Conservation (phyloP, 2,113 vertebrate species). For the Ahaetulla prasina region DNA sequence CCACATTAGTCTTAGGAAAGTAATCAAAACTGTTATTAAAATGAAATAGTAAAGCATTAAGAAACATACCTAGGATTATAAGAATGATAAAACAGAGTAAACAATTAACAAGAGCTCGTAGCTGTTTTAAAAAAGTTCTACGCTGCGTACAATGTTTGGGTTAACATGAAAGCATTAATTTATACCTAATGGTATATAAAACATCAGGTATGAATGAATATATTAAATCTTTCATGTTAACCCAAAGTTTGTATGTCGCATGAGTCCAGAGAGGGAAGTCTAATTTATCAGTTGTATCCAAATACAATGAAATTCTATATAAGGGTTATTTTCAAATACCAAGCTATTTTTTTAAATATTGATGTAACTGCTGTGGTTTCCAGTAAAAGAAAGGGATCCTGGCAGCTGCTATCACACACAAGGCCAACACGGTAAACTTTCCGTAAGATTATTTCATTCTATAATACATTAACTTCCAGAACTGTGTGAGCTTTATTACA, state of each 20-base stretch:
- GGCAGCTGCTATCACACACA: neutral
- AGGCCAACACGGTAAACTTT: neutral
- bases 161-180: no score
- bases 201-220: neutral
- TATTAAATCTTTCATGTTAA: neutral
- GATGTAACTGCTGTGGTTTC: neutral
- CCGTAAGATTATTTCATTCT: neutral
- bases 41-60: neutral
- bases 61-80: neutral
- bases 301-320: neutral
- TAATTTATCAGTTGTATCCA: neutral
- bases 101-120: neutral
- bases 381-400: neutral
- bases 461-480: neutral
- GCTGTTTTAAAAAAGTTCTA: neutral
- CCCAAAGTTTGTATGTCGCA: neutral
- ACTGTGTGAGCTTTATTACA: neutral
- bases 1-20: neutral
- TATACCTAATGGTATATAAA: neutral
- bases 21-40: neutral
- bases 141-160: no score
- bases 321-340: neutral
- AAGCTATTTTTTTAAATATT: neutral
- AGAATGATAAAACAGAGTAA: neutral
- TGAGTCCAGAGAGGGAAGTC: neutral